Conservation (phyloP, 35 echinoderm and acorn worm species). For the Patiria miniata region DNA sequence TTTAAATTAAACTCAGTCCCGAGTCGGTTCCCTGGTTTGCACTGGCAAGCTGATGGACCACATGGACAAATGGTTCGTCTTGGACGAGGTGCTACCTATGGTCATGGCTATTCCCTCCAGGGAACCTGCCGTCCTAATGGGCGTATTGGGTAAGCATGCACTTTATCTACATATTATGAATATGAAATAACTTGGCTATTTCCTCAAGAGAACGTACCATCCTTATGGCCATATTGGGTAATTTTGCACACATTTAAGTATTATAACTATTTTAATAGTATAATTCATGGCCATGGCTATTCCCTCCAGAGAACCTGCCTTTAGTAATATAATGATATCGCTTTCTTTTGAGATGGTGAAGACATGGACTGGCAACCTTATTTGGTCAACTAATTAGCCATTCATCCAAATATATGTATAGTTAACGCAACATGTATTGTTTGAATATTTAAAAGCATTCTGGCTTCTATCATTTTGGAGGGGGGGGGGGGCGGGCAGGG, state of each 20-base stretch:
- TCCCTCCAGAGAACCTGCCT: constrained; percentile 94
- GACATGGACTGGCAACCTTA: too few species aligned
- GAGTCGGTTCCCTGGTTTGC: constrained; percentile 91
- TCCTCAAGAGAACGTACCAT: constrained; percentile 95
- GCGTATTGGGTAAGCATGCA: constrained; percentile 80
- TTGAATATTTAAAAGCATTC: too few species aligned
- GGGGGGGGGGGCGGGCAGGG: too few species aligned
- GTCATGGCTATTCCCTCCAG: constrained; percentile 85
- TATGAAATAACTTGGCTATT: constrained; percentile 54
- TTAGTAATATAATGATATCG: too few species aligned
- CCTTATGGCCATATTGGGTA: constrained; percentile 67
- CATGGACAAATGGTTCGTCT: constrained; percentile 98
- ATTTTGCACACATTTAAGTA: neutral
- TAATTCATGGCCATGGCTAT: constrained; percentile 53
- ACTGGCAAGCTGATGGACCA: constrained; percentile 83
- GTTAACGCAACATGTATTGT: too few species aligned
- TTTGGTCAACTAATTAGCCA: too few species aligned
- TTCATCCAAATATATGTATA: too few species aligned
- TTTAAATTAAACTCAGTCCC: constrained; percentile 35
- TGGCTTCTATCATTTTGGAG: too few species aligned
- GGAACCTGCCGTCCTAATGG: constrained; percentile 98
- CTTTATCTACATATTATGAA: neutral
- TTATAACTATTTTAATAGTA: too few species aligned
- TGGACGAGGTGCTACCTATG: constrained; percentile 91
- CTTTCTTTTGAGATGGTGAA: too few species aligned